Evolutionary conservation across 1,140 invertebrate genomes (phyloP).

Genomic region (Trachymyrmex cornetzi): DNA sequence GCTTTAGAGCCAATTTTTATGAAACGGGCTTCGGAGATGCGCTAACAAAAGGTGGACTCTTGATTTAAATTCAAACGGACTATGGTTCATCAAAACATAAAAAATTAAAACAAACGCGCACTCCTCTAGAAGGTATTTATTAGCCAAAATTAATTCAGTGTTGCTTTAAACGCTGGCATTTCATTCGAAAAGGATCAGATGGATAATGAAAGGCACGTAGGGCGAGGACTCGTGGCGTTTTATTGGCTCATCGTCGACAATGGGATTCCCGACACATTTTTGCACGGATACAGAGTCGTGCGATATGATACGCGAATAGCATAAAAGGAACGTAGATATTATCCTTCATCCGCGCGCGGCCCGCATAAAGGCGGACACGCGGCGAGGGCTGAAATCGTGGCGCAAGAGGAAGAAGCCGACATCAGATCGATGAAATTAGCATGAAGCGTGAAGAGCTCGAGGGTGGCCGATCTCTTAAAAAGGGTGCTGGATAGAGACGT

Average conservation of each 20-base stretch:
- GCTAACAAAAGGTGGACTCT: background rate
- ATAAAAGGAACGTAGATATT: slow-evolving; percentile 63
- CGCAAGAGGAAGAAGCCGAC: slow-evolving; percentile 61
- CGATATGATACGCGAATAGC: slow-evolving; percentile 43
- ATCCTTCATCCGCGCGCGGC: slow-evolving; percentile 42
- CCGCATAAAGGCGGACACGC: slow-evolving; percentile 66
- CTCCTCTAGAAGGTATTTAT: background rate
- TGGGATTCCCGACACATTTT: slow-evolving; percentile 53
- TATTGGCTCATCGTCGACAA: slow-evolving; percentile 48
- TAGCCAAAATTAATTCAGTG: background rate
- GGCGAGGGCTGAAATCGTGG: slow-evolving; percentile 72
- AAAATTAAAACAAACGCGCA: background rate
- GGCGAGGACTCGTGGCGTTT: slow-evolving; percentile 11
- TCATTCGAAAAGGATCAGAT: background rate
- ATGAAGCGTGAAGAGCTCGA: slow-evolving; percentile 79
- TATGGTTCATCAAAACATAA: background rate
- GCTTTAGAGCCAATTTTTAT: slow-evolving; percentile 9
- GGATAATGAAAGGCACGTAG: background rate
- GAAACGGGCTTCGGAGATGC: background rate
- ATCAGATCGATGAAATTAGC: slow-evolving; percentile 84
- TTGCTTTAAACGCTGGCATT: background rate
- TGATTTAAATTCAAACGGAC: background rate
- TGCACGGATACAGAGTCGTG: slow-evolving; percentile 36
- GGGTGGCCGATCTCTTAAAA: slow-evolving; percentile 66
- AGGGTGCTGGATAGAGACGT: slow-evolving; percentile 82